A percentile compares a stretch with the other conserved stretches of the same genome.
Evolutionary conservation across 2,113 vertebrate genomes (phyloP).

Genomic region (Malurus cyaneus): DNA sequence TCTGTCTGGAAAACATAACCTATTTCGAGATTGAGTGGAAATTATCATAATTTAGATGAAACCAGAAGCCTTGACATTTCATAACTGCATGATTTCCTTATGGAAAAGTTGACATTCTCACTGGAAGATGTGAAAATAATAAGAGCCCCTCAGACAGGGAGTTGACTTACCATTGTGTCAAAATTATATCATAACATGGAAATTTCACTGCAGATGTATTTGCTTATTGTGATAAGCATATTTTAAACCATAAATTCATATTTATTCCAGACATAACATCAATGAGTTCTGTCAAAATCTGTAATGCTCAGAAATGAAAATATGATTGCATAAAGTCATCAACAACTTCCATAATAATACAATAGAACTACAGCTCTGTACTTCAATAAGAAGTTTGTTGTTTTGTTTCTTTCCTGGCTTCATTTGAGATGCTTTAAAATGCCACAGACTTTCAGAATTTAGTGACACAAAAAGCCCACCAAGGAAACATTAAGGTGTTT

Average conservation of each 20-base stretch:
- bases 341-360: neutral
- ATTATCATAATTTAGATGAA: conserved; percentile 3
- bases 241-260: neutral
- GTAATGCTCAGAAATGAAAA: neutral
- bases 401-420: neutral
- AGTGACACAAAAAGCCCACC: neutral
- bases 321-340: neutral
- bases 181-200: neutral
- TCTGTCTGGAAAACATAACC: neutral
- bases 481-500: neutral
- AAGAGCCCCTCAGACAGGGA: neutral
- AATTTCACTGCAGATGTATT: neutral
- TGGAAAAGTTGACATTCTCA: neutral
- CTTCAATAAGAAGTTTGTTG: neutral
- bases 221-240: neutral
- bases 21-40: neutral
- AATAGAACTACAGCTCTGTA: neutral
- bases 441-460: neutral
- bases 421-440: neutral
- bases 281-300: neutral
- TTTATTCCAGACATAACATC: neutral
- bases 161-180: neutral
- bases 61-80: neutral
- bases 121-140: neutral
- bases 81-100: neutral